Percentiles rank a stretch among this genome's conserved stretches.
These are phyloP conservation scores for Marasmarcha lunaedactyla DNA, from an alignment of 2,888 invertebrate genomes.

Conservation along the genomic window DNA sequence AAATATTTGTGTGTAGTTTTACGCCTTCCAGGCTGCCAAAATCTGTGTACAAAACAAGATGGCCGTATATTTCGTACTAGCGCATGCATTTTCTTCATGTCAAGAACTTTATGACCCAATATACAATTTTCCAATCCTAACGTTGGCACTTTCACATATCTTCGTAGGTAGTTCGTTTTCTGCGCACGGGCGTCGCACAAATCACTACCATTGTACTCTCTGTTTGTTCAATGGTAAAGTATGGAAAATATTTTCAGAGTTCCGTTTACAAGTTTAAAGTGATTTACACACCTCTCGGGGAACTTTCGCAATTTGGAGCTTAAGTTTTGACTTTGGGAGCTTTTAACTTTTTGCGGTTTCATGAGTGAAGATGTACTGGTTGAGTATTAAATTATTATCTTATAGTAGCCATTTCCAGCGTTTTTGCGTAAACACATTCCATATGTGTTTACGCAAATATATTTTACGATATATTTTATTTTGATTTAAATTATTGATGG, in stretches of 20 bases:
- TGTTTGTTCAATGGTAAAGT: slow-evolving; percentile 5
- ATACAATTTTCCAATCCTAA: slow-evolving; percentile 37
- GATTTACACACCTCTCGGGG: not conserved
- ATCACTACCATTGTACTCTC: slow-evolving; percentile 26
- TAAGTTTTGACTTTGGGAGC: too few species aligned
- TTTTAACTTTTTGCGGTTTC: too few species aligned
- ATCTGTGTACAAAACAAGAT: slow-evolving; percentile 8
- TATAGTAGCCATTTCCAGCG: too few species aligned
- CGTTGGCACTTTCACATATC: slow-evolving; percentile 31
- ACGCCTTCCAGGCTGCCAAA: too few species aligned
- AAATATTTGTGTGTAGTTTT: too few species aligned
- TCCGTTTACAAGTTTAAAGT: not conserved
- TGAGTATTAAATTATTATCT: too few species aligned
- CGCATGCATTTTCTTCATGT: slow-evolving; percentile 25
- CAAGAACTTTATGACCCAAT: slow-evolving; percentile 34
- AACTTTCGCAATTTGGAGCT: too few species aligned
- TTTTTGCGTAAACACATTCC: too few species aligned
- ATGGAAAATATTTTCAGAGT: slow-evolving; percentile 7
- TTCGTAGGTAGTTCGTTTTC: slow-evolving; percentile 13
- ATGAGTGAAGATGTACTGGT: too few species aligned
- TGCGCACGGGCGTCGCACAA: slow-evolving; percentile 20
- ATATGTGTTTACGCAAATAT: too few species aligned
- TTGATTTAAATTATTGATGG: too few species aligned
- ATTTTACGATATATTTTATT: too few species aligned
- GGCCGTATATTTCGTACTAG: slow-evolving; percentile 16